phyloP scores from a whole-genome alignment of 2,797 vertebrate genomes.

The Hydrocynus forskahlii region DNA sequence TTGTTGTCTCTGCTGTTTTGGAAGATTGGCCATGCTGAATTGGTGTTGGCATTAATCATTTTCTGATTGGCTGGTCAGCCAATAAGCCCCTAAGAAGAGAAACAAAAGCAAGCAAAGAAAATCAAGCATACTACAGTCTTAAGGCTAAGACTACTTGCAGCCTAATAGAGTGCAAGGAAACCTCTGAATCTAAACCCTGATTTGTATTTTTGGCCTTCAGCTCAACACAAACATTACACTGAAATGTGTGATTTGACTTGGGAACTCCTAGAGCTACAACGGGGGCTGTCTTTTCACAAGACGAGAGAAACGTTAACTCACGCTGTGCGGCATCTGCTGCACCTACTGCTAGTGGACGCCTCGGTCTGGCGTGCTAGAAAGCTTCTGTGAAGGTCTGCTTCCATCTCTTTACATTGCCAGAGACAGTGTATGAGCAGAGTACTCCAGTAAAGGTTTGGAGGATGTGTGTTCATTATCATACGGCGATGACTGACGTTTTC shows the following conservation, averaged over 20 bases:
- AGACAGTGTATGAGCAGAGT: conserved; percentile 12
- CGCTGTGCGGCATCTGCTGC: conserved; percentile 2
- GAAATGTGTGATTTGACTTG: background rate
- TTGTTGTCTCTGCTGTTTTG: background rate
- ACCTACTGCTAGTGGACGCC: conserved; percentile 10
- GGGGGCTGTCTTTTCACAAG: background rate
- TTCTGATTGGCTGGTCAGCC: background rate
- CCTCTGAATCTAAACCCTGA: too few relatives aligned
- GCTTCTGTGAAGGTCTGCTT: background rate
- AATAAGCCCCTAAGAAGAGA: background rate
- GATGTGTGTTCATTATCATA: conserved; percentile 17
- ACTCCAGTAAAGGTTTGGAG: conserved; percentile 9
- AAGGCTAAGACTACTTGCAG: background rate
- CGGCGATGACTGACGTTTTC: conserved; percentile 11
- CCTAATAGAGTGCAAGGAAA: background rate
- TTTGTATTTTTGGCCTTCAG: too few relatives aligned
- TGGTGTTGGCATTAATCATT: background rate
- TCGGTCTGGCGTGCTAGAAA: background rate
- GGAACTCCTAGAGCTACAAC: background rate
- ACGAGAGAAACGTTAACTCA: conserved; percentile 1
- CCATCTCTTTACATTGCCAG: background rate
- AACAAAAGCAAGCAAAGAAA: background rate
- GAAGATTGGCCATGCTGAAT: background rate
- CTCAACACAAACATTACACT: background rate
- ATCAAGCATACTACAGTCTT: too few relatives aligned